Evolutionary conservation across 2,797 vertebrate species (phyloP).

Genomic region (Notolabrus celidotus): DNA sequence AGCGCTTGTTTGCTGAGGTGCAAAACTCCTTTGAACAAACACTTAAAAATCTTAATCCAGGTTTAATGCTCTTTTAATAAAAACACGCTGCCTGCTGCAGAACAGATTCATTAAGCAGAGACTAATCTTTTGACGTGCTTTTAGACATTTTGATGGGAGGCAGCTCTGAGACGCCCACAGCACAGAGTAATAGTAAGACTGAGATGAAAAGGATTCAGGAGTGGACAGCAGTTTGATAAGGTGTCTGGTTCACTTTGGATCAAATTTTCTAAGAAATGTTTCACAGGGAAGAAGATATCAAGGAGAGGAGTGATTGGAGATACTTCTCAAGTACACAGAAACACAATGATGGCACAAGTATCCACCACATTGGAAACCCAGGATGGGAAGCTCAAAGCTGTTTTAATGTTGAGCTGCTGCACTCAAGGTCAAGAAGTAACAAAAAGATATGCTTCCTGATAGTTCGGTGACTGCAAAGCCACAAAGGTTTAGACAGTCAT

Average conservation of each 20-base stretch:
- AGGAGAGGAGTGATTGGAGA: background rate
- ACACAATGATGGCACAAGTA: background rate
- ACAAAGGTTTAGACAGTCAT: background rate
- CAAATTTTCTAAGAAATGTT: background rate
- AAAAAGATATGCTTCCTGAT: too few species aligned
- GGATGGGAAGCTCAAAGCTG: too few species aligned
- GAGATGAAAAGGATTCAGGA: background rate
- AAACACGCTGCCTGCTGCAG: background rate
- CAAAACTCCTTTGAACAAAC: conserved; percentile 26
- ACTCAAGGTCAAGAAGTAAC: too few species aligned
- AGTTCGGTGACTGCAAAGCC: too few species aligned
- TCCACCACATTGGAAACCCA: too few species aligned
- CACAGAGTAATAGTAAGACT: background rate
- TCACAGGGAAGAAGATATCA: background rate
- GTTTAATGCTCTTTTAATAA: conserved; percentile 16
- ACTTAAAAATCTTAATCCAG: conserved; percentile 11
- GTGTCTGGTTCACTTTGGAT: conserved; percentile 1
- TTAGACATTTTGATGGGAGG: conserved; percentile 2
- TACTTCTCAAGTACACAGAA: background rate
- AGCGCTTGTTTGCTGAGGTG: conserved; percentile 3
- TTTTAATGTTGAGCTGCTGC: too few species aligned
- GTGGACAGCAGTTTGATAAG: background rate
- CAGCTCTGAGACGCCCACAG: background rate
- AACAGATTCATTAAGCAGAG: background rate
- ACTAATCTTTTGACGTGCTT: background rate